Conservation (phyloP, 2,797 vertebrate genomes). For the Syndactyla subalaris region DNA sequence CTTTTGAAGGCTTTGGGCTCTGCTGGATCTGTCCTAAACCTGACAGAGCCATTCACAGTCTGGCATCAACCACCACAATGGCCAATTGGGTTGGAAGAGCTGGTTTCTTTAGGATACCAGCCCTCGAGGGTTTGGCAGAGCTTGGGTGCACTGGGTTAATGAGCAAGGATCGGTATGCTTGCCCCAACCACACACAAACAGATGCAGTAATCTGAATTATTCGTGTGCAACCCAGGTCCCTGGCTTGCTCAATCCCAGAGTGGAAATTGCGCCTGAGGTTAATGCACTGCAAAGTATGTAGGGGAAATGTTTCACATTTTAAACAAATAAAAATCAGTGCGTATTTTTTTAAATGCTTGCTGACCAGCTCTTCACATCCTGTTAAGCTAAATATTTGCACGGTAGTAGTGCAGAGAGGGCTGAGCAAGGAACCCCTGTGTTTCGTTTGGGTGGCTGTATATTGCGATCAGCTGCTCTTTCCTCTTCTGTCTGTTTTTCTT, state of each 20-base stretch:
- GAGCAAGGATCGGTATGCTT: neutral
- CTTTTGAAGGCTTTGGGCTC: neutral
- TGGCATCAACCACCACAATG: neutral
- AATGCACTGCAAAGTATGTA: constrained; percentile 68
- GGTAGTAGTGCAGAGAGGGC: constrained; percentile 53
- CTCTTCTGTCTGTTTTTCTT: constrained; percentile 75
- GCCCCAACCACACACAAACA: constrained; percentile 11
- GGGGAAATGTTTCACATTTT: constrained; percentile 68
- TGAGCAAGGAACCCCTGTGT: constrained; percentile 58
- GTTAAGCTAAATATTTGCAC: constrained; percentile 74
- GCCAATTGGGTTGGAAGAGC: neutral
- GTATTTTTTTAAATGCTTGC: constrained; percentile 69
- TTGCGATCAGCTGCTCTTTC: constrained; percentile 67
- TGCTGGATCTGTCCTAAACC: neutral
- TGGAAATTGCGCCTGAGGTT: constrained; percentile 57
- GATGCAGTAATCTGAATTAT: constrained; percentile 24
- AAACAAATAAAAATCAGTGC: constrained; percentile 69
- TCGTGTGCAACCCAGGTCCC: constrained; percentile 31
- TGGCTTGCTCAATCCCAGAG: constrained; percentile 34
- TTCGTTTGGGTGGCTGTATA: constrained; percentile 62
- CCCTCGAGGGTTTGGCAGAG: neutral
- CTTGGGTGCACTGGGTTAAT: neutral
- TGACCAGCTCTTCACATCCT: constrained; percentile 72
- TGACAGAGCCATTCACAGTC: neutral
- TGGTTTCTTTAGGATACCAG: neutral